phyloP scores from a whole-genome alignment of 2,113 vertebrate species.

The Polyodon spathula region DNA sequence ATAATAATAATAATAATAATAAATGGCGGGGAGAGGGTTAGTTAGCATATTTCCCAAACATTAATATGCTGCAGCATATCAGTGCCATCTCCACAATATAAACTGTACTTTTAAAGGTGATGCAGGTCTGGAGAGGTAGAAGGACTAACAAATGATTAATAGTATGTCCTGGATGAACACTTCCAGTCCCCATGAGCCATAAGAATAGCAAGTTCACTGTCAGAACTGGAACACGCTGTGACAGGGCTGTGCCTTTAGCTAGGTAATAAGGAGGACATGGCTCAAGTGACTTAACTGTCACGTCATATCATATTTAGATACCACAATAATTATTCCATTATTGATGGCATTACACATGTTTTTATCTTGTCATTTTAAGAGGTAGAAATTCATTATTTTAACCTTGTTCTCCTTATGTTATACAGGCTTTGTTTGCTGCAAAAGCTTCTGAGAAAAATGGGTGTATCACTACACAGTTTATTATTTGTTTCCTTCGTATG shows the following conservation, averaged over 20 bases:
- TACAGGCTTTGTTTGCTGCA: too few species aligned
- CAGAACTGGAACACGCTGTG: not conserved
- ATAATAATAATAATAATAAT: too few species aligned
- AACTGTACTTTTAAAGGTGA: not conserved
- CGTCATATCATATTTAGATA: not conserved
- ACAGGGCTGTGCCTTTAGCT: not conserved
- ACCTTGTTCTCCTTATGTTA: too few species aligned
- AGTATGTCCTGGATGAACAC: not conserved
- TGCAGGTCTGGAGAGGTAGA: not conserved
- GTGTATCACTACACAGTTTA: too few species aligned
- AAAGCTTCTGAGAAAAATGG: too few species aligned
- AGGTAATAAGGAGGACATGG: not conserved
- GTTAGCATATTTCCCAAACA: too few species aligned
- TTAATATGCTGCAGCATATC: not conserved
- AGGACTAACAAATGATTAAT: conserved; percentile 2
- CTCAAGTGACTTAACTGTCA: conserved; percentile 1
- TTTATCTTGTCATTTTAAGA: not conserved
- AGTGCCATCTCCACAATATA: not conserved
- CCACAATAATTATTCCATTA: not conserved
- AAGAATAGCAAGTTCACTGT: conserved; percentile 4
- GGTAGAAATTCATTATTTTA: too few species aligned
- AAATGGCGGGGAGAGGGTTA: too few species aligned
- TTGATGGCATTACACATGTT: not conserved
- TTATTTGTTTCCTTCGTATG: too few species aligned
- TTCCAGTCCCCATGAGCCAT: not conserved